phyloP scores from a whole-genome alignment of 2,888 invertebrate species.

The Drosophila tanythrix region DNA sequence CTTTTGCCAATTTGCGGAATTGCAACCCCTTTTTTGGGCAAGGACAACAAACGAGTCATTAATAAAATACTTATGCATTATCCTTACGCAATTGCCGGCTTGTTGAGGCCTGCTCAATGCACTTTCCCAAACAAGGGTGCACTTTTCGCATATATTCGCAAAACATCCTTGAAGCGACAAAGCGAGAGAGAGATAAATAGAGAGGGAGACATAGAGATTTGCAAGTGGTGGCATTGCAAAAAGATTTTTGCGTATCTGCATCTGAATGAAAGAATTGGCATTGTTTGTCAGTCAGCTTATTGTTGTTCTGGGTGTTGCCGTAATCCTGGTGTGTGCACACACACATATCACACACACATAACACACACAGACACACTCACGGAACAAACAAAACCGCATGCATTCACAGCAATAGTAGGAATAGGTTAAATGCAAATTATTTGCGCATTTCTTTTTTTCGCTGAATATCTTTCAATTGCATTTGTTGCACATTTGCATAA shows the following conservation, averaged over 20 bases:
- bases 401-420: slow-evolving; percentile 8
- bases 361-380: background rate
- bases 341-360: slow-evolving; percentile 6
- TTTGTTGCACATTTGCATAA: slow-evolving; percentile 41
- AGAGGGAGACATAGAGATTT: background rate
- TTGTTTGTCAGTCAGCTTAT: slow-evolving; percentile 45
- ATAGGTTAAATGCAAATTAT: slow-evolving; percentile 34
- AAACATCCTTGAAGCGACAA: slow-evolving; percentile 28
- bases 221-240: slow-evolving; percentile 53
- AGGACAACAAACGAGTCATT: slow-evolving; percentile 39
- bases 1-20: slow-evolving; percentile 39
- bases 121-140: slow-evolving; percentile 54
- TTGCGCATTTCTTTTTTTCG: slow-evolving; percentile 15
- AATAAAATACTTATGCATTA: slow-evolving; percentile 59
- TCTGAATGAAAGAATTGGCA: slow-evolving; percentile 24
- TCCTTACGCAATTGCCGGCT: slow-evolving; percentile 59
- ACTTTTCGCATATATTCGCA: slow-evolving; percentile 51
- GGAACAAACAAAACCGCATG: slow-evolving; percentile 24
- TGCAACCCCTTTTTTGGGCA: slow-evolving; percentile 40
- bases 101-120: slow-evolving; percentile 49
- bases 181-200: background rate
- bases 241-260: slow-evolving; percentile 29
- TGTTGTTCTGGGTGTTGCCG: slow-evolving; percentile 40
- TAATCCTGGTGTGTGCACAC: slow-evolving; percentile 43
- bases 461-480: slow-evolving; percentile 15